Evolutionary conservation across 2,888 invertebrate genomes (phyloP).

Genomic region (Dioctria linearis): DNA sequence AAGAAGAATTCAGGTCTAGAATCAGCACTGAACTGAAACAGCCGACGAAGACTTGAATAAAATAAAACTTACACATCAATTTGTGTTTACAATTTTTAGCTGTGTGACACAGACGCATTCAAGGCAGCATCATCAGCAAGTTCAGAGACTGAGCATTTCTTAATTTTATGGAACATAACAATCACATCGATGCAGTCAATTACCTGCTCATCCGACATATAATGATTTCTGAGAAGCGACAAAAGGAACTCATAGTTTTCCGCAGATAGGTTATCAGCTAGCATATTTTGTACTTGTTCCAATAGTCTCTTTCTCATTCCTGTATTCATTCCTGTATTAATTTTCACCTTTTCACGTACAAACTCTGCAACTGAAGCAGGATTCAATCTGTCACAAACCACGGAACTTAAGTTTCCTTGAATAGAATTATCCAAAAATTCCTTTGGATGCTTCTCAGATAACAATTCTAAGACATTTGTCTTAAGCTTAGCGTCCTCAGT

Average conservation of each 20-base stretch:
- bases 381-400: constrained; percentile 70
- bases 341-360: constrained; percentile 68
- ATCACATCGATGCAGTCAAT: constrained; percentile 58
- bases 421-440: constrained; percentile 70
- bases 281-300: constrained; percentile 54
- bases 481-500: constrained; percentile 65
- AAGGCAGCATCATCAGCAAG: not conserved
- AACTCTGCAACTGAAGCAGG: constrained; percentile 67
- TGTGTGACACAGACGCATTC: not conserved
- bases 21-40: too few species aligned
- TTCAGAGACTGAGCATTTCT: not conserved
- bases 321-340: constrained; percentile 65
- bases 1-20: too few species aligned
- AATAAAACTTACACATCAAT: too few species aligned
- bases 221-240: constrained; percentile 63
- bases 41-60: too few species aligned
- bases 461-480: constrained; percentile 66
- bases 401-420: constrained; percentile 68
- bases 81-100: too few species aligned
- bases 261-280: constrained; percentile 62
- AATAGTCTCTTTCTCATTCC: constrained; percentile 60
- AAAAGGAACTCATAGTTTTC: constrained; percentile 65
- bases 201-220: constrained; percentile 65
- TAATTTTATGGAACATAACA: not conserved
- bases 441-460: constrained; percentile 69